Conservation (phyloP, 2,797 vertebrate genomes). For the Pampus argenteus region DNA sequence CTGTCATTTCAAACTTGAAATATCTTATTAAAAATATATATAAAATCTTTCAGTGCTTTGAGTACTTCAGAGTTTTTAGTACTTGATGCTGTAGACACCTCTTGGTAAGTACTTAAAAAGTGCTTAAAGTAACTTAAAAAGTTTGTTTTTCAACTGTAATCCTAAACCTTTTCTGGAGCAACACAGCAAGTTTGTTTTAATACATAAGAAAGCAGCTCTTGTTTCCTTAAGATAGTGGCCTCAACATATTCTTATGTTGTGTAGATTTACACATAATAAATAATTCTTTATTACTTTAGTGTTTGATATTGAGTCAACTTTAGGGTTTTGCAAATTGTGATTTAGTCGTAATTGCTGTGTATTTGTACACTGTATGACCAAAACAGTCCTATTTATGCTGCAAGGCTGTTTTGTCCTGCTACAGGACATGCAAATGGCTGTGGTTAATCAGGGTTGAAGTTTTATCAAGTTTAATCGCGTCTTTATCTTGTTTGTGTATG, state of each 20-base stretch:
- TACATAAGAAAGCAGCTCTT: background rate
- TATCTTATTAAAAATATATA: background rate
- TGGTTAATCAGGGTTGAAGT: constrained; percentile 73
- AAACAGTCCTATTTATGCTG: constrained; percentile 37
- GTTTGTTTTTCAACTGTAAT: background rate
- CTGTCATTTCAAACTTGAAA: background rate
- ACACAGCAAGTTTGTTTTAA: background rate
- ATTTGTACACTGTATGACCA: constrained; percentile 29
- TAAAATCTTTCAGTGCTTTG: background rate
- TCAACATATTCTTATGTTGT: background rate
- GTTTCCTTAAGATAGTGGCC: background rate
- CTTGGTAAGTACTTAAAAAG: background rate
- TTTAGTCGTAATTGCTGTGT: constrained; percentile 28
- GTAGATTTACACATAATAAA: background rate
- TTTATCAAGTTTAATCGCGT: constrained; percentile 75
- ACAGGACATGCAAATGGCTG: constrained; percentile 52
- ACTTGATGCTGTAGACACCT: background rate
- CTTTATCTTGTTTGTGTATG: constrained; percentile 60
- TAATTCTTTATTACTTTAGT: constrained; percentile 9
- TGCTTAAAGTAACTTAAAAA: too few species aligned
- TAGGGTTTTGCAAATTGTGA: constrained; percentile 7
- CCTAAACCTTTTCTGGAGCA: background rate
- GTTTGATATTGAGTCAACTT: constrained; percentile 10
- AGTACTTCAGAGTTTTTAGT: background rate
- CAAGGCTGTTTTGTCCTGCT: constrained; percentile 37